Evolutionary conservation across 2,797 vertebrate genomes (phyloP).

Genomic region (Tachyglossus aculeatus): DNA sequence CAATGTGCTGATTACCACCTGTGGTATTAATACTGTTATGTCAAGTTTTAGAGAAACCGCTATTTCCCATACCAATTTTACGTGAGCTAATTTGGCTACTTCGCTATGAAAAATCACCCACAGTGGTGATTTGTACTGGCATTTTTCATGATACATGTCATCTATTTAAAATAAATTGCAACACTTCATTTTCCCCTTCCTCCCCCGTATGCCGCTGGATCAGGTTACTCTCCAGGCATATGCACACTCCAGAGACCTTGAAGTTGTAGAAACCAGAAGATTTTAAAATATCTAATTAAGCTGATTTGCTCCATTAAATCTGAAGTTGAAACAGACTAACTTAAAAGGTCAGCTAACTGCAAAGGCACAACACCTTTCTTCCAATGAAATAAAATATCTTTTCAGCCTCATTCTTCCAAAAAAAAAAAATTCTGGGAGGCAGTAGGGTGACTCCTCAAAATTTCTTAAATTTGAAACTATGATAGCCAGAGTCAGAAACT

Average conservation of each 20-base stretch:
- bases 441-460: too few species aligned
- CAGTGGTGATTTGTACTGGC: not conserved
- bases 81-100: not conserved
- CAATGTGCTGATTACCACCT: not conserved
- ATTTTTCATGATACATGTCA: not conserved
- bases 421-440: too few species aligned
- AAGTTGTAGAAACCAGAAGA: not conserved
- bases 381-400: not conserved
- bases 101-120: not conserved
- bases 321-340: not conserved
- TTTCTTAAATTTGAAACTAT: too few species aligned
- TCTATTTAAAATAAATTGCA: not conserved
- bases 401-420: not conserved
- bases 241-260: not conserved
- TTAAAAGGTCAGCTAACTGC: not conserved
- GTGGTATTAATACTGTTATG: not conserved
- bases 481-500: too few species aligned
- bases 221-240: not conserved
- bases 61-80: not conserved
- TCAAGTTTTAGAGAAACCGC: not conserved
- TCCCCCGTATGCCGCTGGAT: not conserved
- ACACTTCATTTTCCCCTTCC: not conserved
- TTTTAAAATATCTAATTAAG: constrained; percentile 22
- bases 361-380: too few species aligned
- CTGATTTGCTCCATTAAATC: not conserved